Percentiles rank a stretch among this genome's conserved stretches.
Conservation (phyloP, 2,797 vertebrate genomes). For the Trachurus trachurus region DNA sequence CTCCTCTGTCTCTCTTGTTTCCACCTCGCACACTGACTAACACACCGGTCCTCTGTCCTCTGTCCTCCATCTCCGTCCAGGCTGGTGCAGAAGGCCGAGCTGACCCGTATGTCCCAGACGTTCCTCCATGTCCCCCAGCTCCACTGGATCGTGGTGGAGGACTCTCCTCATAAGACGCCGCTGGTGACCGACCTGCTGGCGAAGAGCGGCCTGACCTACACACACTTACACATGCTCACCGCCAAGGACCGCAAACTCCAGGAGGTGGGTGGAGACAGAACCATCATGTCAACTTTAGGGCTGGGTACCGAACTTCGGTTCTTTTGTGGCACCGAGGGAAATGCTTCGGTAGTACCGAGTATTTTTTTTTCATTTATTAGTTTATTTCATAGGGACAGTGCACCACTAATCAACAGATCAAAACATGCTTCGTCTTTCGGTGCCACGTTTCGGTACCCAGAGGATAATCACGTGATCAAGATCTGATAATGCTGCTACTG, state of each 20-base stretch:
- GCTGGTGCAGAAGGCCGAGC: slow-evolving; percentile 88
- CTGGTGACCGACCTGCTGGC: slow-evolving; percentile 82
- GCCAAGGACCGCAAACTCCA: slow-evolving; percentile 86
- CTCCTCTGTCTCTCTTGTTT: not conserved
- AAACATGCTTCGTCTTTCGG: too few relatives aligned
- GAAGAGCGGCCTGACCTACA: slow-evolving; percentile 84
- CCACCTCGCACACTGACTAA: not conserved
- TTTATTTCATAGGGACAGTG: too few relatives aligned
- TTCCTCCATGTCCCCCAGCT: slow-evolving; percentile 87
- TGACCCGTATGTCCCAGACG: slow-evolving; percentile 87
- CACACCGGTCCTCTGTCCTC: accelerated
- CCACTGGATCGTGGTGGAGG: slow-evolving; percentile 89
- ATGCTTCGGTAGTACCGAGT: too few relatives aligned
- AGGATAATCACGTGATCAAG: too few relatives aligned
- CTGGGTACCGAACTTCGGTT: too few relatives aligned
- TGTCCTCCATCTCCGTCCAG: slow-evolving; percentile 55
- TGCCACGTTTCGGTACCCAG: too few relatives aligned
- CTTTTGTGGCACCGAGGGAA: too few relatives aligned
- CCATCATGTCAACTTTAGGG: too few relatives aligned
- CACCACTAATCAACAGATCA: too few relatives aligned
- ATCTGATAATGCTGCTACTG: too few relatives aligned
- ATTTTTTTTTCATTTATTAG: too few relatives aligned
- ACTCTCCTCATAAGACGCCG: slow-evolving; percentile 79
- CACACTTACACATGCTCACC: slow-evolving; percentile 86
- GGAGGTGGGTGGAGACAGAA: slow-evolving; percentile 67